Percentiles rank a stretch among this genome's conserved stretches.
Conservation (phyloP, 1,140 invertebrate species). For the Trachymyrmex septentrionalis region DNA sequence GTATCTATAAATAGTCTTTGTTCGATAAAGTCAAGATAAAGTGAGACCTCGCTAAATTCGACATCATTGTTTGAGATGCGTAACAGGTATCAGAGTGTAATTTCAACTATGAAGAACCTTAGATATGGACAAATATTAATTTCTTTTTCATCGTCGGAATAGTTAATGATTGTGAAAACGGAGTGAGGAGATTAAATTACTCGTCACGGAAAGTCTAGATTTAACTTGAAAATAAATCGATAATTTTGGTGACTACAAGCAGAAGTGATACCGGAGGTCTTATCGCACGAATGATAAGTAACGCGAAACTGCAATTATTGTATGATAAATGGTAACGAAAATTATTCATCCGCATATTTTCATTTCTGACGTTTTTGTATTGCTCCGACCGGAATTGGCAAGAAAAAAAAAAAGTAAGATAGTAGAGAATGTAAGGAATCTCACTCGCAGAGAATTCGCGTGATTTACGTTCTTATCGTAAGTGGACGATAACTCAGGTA, state of each 20-base stretch:
- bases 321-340: not conserved
- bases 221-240: not conserved
- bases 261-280: not conserved
- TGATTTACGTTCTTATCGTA: conserved; percentile 50
- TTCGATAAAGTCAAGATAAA: conserved; percentile 46
- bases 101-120: not conserved
- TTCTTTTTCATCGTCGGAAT: not conserved
- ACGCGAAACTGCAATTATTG: not conserved
- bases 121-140: not conserved
- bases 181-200: not conserved
- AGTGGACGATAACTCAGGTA: conserved; percentile 45
- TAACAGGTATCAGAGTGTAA: conserved; percentile 11
- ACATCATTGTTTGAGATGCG: conserved; percentile 9
- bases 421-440: conserved; percentile 12
- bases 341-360: not conserved
- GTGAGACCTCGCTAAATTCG: not conserved
- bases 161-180: not conserved
- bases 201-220: no score
- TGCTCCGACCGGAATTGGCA: not conserved
- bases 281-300: not conserved
- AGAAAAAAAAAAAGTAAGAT: not conserved
- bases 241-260: not conserved
- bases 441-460: not conserved
- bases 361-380: not conserved
- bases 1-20: conserved; percentile 56